Evolutionary conservation across 2,797 vertebrate genomes (phyloP).

Genomic region (Pelobates cultripes): DNA sequence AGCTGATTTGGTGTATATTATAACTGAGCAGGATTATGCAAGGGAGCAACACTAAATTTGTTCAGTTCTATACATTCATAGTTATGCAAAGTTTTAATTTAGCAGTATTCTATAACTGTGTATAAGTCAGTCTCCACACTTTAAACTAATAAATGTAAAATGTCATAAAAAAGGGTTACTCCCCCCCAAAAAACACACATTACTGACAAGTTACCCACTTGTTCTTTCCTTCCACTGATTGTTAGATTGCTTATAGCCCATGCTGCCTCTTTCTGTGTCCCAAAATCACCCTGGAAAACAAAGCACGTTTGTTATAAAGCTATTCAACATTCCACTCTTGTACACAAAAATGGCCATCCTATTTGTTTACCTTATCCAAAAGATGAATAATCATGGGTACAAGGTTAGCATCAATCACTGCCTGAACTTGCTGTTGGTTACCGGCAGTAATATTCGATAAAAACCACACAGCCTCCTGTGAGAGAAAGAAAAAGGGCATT

Average conservation of each 20-base stretch:
- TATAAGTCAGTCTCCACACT: too few species aligned
- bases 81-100: too few species aligned
- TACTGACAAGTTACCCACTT: constrained; percentile 73
- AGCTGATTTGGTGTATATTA: too few species aligned
- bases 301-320: neutral
- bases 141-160: too few species aligned
- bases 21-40: too few species aligned
- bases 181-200: too few species aligned
- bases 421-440: constrained; percentile 99
- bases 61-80: too few species aligned
- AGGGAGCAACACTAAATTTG: too few species aligned
- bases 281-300: constrained; percentile 89
- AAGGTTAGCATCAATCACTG: constrained; percentile 96
- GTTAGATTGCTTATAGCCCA: constrained; percentile 99
- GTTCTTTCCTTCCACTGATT: constrained; percentile 98
- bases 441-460: constrained; percentile 98
- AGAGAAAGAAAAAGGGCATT: constrained; percentile 37
- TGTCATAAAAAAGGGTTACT: too few species aligned
- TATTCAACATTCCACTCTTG: neutral
- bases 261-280: constrained; percentile 98
- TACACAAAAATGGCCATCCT: neutral
- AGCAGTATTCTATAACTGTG: too few species aligned
- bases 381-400: constrained; percentile 99
- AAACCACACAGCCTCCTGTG: constrained; percentile 99
- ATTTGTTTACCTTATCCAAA: constrained; percentile 88